Evolutionary conservation across 2,113 vertebrate genomes (phyloP).

Genomic region (Lepus europaeus): DNA sequence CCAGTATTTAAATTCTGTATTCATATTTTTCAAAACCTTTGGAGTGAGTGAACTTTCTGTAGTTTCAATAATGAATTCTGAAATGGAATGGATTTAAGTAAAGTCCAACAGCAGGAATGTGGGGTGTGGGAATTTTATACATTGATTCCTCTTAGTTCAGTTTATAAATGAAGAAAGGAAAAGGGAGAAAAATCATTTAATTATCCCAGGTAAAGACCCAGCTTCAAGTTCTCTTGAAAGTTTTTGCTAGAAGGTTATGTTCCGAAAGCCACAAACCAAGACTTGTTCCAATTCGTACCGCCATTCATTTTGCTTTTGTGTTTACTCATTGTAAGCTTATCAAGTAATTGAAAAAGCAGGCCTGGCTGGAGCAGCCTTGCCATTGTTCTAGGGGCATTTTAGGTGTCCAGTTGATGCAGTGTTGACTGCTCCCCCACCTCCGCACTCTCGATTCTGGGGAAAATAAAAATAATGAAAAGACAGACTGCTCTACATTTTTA

Average conservation of each 20-base stretch:
- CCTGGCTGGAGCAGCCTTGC: constrained; percentile 65
- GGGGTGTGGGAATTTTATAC: constrained; percentile 66
- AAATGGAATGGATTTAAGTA: background rate
- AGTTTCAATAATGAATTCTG: background rate
- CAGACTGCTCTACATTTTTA: constrained; percentile 80
- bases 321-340: constrained; percentile 73
- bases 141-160: constrained; percentile 59
- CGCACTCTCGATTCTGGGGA: background rate
- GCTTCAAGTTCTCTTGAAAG: constrained; percentile 80
- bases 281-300: constrained; percentile 66
- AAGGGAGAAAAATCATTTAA: constrained; percentile 66
- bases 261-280: constrained; percentile 73
- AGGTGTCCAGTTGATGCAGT: background rate
- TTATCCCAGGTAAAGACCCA: constrained; percentile 68
- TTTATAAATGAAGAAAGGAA: constrained; percentile 72
- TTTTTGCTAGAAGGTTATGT: constrained; percentile 71
- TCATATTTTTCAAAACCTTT: constrained; percentile 24
- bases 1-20: constrained; percentile 61
- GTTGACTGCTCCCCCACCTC: too few species aligned
- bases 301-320: constrained; percentile 66
- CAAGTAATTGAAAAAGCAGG: constrained; percentile 82
- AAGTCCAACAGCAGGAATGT: background rate
- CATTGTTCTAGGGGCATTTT: constrained; percentile 69
- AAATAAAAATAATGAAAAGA: constrained; percentile 21
- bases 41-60: background rate